phyloP scores from a whole-genome alignment of 30 jellyfish, hydroid and myxozoan genomes.

The Turritopsis dohrnii region DNA sequence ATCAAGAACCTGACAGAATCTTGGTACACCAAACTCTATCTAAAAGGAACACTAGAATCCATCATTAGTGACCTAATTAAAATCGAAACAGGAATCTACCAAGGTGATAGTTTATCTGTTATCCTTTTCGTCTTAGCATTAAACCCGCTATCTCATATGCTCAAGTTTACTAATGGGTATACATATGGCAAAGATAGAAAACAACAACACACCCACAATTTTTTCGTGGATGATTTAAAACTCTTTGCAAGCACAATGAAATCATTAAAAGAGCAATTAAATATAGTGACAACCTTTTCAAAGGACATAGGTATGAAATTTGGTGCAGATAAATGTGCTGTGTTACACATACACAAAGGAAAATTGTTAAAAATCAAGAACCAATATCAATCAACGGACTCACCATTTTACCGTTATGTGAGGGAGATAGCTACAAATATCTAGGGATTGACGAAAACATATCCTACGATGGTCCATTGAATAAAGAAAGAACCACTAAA shows the following conservation, averaged over 20 bases:
- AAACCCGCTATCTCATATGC: background rate
- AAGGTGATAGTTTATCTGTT: conserved; percentile 3
- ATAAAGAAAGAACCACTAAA: background rate
- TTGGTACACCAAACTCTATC: background rate
- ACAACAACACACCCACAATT: background rate
- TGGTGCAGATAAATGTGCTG: conserved; percentile 17
- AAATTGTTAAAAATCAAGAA: background rate
- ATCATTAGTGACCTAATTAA: background rate
- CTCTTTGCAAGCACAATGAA: background rate
- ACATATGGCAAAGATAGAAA: background rate
- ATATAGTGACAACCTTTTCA: background rate
- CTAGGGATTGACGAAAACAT: conserved; percentile 25
- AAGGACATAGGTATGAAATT: background rate
- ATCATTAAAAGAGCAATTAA: background rate
- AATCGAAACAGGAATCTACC: background rate
- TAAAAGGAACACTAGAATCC: background rate
- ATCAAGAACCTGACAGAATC: background rate
- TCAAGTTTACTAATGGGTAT: background rate
- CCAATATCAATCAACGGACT: background rate
- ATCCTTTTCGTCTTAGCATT: background rate
- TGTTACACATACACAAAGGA: background rate
- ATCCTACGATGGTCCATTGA: background rate
- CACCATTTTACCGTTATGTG: background rate
- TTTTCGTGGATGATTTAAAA: background rate
- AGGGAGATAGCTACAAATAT: background rate